phyloP scores from a whole-genome alignment of 1,140 invertebrate genomes.

The Paramacrobiotus metropolitanus region DNA sequence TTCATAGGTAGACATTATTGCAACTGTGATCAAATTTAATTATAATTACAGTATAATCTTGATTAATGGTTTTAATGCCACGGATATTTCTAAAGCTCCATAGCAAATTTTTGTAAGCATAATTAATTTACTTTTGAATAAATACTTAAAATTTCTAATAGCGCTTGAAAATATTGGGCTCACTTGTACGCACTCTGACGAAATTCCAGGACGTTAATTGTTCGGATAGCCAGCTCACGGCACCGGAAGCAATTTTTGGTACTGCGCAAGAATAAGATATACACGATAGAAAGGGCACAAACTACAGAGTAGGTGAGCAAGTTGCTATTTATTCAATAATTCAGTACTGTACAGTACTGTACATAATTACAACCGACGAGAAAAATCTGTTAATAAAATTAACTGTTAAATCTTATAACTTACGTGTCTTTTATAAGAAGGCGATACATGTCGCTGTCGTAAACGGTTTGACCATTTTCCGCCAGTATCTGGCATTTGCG shows the following conservation, averaged over 20 bases:
- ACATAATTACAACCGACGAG: too few species aligned
- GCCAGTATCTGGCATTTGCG: background rate
- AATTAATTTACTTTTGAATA: too few species aligned
- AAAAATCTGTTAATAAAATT: too few species aligned
- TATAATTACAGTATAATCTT: background rate
- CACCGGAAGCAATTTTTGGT: slow-evolving; percentile 52
- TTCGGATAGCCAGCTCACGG: slow-evolving; percentile 55
- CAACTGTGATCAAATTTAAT: too few species aligned
- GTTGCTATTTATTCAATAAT: too few species aligned
- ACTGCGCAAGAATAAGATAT: slow-evolving; percentile 13
- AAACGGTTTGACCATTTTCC: background rate
- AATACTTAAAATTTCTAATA: slow-evolving; percentile 1
- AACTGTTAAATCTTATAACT: background rate
- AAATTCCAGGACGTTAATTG: slow-evolving; percentile 69
- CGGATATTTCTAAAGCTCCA: background rate
- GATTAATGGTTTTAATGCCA: background rate
- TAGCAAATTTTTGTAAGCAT: too few species aligned
- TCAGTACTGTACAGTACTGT: too few species aligned
- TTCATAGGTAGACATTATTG: too few species aligned
- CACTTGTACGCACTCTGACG: slow-evolving; percentile 39
- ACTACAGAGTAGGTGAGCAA: too few species aligned
- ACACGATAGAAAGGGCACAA: background rate
- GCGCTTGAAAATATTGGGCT: background rate
- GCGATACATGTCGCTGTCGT: background rate
- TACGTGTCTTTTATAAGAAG: background rate